These are phyloP conservation scores for Vireo altiloquus DNA, from an alignment of 2,113 vertebrate genomes.

Conservation along the genomic window DNA sequence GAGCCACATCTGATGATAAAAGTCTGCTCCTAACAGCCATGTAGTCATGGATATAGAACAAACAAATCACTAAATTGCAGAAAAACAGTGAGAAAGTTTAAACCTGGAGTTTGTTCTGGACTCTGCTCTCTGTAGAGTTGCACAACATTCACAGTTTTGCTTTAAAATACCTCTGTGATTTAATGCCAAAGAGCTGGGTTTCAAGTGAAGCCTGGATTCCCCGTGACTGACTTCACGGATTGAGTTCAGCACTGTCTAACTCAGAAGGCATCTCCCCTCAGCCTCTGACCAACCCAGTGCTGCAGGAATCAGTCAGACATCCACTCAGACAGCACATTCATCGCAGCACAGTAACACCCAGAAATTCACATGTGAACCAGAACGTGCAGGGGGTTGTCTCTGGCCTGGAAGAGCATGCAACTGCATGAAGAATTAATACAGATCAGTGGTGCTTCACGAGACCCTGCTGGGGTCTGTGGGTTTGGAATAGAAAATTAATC, in stretches of 20 bases:
- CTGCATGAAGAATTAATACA: background rate
- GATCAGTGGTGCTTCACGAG: background rate
- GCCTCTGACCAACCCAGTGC: background rate
- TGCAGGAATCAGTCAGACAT: background rate
- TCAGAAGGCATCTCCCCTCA: background rate
- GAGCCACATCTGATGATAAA: background rate
- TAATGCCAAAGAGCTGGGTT: background rate
- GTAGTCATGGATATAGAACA: slow-evolving; percentile 34
- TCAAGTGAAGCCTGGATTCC: background rate
- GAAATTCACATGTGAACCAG: background rate
- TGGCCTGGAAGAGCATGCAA: background rate
- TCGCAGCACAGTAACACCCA: background rate
- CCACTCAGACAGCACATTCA: background rate
- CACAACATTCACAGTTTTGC: background rate
- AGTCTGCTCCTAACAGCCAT: background rate
- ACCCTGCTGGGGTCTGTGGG: accelerated
- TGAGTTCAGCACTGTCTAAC: background rate
- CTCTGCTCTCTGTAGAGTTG: background rate
- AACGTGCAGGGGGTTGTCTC: background rate
- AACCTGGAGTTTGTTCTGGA: background rate
- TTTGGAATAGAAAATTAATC: background rate
- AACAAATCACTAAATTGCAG: background rate
- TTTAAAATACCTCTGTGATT: background rate
- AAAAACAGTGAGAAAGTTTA: background rate
- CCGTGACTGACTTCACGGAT: background rate